Conservation (phyloP, 2,888 invertebrate species). For the Harpagoxenus sublaevis region DNA sequence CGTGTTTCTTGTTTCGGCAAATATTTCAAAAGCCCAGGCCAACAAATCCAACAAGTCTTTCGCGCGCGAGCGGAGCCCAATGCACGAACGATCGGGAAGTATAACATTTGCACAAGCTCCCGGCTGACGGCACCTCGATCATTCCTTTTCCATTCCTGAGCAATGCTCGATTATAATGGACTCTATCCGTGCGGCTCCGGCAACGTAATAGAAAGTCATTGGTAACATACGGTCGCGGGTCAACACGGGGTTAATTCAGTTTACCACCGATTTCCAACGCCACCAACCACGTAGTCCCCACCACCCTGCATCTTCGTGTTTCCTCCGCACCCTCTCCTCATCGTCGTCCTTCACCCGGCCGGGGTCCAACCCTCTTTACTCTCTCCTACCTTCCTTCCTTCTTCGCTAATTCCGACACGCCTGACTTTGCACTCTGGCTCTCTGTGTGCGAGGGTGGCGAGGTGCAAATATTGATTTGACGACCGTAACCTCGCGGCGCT, state of each 20-base stretch:
- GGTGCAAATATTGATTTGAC: constrained; percentile 81
- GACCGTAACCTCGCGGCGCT: constrained; percentile 72
- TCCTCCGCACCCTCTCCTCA: constrained; percentile 29
- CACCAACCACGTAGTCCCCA: constrained; percentile 58
- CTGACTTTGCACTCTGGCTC: constrained; percentile 63
- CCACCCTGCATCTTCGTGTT: constrained; percentile 23
- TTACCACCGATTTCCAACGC: constrained; percentile 79
- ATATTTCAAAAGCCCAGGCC: neutral
- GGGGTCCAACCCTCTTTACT: constrained; percentile 32
- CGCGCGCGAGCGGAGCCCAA: constrained; percentile 9
- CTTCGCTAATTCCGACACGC: constrained; percentile 70
- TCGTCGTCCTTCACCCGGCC: constrained; percentile 28
- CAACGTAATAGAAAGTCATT: constrained; percentile 81
- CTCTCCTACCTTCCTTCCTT: constrained; percentile 47
- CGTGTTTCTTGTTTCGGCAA: constrained; percentile 46
- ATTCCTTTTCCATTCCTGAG: constrained; percentile 29
- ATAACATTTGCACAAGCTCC: constrained; percentile 54
- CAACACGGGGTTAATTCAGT: constrained; percentile 82
- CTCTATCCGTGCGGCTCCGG: constrained; percentile 58
- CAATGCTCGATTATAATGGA: constrained; percentile 70
- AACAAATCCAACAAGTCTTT: constrained; percentile 28
- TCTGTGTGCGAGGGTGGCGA: constrained; percentile 63
- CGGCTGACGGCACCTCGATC: constrained; percentile 26
- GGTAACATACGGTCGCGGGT: constrained; percentile 79
- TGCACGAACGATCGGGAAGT: constrained; percentile 7